phyloP scores from a whole-genome alignment of 2,888 invertebrate genomes.

The Drosophila mercatorum region DNA sequence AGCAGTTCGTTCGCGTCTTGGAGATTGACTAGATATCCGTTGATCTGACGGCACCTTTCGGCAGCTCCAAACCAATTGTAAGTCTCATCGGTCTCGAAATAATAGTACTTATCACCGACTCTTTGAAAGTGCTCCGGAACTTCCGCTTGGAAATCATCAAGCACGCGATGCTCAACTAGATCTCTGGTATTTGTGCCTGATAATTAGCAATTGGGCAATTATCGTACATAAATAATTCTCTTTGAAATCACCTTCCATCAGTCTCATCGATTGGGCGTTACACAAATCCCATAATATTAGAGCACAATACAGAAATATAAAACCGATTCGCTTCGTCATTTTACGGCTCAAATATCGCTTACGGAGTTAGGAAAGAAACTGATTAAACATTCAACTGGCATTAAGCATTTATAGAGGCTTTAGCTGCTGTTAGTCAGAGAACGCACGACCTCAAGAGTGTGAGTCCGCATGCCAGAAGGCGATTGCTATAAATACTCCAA shows the following conservation, averaged over 20 bases:
- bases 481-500: neutral
- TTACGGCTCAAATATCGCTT: neutral
- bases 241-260: slow-evolving; percentile 13
- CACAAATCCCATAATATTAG: neutral
- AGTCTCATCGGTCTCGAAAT: neutral
- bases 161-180: neutral
- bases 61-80: slow-evolving; percentile 41
- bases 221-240: neutral
- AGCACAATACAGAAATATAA: neutral
- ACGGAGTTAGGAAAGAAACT: slow-evolving; percentile 8
- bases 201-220: neutral
- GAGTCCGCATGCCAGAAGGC: neutral
- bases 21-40: slow-evolving; percentile 33
- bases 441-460: neutral
- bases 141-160: neutral
- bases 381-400: neutral
- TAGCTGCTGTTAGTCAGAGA: neutral
- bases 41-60: slow-evolving; percentile 14
- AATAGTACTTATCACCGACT: slow-evolving; percentile 32
- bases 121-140: slow-evolving; percentile 16
- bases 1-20: slow-evolving; percentile 5
- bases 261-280: neutral
- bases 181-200: neutral
- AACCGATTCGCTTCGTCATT: slow-evolving; percentile 19
- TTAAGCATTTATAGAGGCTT: slow-evolving; percentile 27